Evolutionary conservation across 2,113 vertebrate species (phyloP), one percentile per base, ranked within the genome.

Genomic region (Thryonomys swinderianus): DNA sequence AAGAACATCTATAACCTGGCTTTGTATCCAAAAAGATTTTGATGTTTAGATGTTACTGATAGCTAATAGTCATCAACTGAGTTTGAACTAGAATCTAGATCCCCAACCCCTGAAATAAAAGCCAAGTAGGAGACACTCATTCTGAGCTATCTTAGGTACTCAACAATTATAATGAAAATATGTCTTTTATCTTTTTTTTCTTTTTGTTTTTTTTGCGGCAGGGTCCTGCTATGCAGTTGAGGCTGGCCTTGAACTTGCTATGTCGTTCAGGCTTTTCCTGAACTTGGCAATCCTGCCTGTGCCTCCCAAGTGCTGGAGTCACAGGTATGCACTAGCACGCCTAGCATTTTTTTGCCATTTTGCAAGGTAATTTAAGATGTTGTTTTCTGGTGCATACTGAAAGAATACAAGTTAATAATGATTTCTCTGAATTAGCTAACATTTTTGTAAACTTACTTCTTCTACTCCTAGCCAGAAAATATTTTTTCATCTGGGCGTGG

Each of bases 391-490:
- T 85, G 12, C 40, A 40, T 92, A 76, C 78, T 73, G 73, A 32
- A 96, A 92, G 84, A 94, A 85, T 45, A 27, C 79, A 85, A 81
- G 59, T 88, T 96, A 92, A 88, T 96, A 90, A 88, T 96, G 88
- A 82, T 97, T 96, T 94, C 71, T 93, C 84, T 81, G 62, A 92
- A 78, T 96, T 80, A 95, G 57, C 78, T 95, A 71, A 64, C 57
- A 51, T 92, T 96, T 95, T 95, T 69, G 12, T 66, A 78, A 92
- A 64, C 23, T 85, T 85, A 69, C 40, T 25, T 90, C 34, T 73
- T 51, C 37, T 66, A 74, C 27, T 93, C 7, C 40, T 91, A 71
- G 61, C 37, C 73, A 21, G 91, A 93, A 90, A 71, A 57, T 53
- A 79, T 85, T 94, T 96, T 91, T 83, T 87, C 69, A 51, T 5